These are phyloP conservation scores for Strongylocentrotus purpuratus DNA, from an alignment of 35 echinoderm and acorn worm genomes.

Conservation along the genomic window DNA sequence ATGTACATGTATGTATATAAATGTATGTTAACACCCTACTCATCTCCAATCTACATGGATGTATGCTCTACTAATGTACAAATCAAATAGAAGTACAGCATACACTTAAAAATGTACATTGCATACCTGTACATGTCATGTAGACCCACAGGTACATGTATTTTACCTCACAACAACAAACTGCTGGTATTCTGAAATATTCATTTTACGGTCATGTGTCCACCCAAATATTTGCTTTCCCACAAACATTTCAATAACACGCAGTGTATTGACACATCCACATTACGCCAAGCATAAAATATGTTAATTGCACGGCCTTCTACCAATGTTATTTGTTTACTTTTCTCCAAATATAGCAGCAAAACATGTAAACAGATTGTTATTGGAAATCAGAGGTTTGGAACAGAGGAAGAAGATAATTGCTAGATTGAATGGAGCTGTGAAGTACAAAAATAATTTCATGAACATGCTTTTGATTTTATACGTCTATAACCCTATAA, in stretches of 20 bases:
- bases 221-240: neutral
- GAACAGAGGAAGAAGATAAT: neutral
- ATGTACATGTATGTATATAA: too few relatives aligned
- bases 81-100: too few relatives aligned
- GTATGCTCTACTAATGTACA: too few relatives aligned
- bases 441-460: neutral
- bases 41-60: too few relatives aligned
- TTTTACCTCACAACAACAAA: neutral
- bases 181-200: neutral
- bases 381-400: neutral
- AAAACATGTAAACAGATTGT: neutral
- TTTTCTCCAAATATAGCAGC: neutral
- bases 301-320: neutral
- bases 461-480: neutral
- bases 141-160: neutral
- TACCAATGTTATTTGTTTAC: conserved; percentile 2
- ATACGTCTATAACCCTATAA: too few relatives aligned
- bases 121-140: too few relatives aligned
- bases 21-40: too few relatives aligned
- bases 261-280: neutral
- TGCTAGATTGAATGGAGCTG: neutral
- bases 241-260: neutral
- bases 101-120: too few relatives aligned
- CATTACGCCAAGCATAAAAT: neutral
- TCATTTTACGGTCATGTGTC: neutral